phyloP scores from a whole-genome alignment of 2,113 vertebrate species.

The Dasyprocta punctata region DNA sequence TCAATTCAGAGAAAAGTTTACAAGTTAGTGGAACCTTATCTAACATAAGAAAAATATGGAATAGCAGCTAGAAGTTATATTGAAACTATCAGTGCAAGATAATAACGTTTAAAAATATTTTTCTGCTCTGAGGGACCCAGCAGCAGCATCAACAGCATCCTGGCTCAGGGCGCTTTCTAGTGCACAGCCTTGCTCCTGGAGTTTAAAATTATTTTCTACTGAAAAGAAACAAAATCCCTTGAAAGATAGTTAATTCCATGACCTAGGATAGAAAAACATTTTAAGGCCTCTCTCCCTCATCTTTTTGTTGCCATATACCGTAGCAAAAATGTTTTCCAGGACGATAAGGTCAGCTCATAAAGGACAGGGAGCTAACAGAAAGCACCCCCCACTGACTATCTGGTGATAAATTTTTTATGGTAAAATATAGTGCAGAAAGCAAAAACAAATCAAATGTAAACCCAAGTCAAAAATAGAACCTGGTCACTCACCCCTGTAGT shows the following conservation, averaged over 20 bases:
- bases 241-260: neutral
- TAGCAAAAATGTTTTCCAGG: conserved; percentile 22
- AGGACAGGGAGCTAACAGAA: neutral
- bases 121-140: neutral
- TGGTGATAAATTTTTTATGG: neutral
- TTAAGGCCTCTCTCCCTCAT: conserved; percentile 13
- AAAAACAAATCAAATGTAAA: neutral
- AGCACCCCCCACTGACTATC: neutral
- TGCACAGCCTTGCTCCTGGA: too few species aligned
- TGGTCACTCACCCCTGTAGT: neutral
- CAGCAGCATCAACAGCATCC: neutral
- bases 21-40: conserved; percentile 6
- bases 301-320: neutral
- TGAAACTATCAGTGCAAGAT: conserved; percentile 22
- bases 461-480: neutral
- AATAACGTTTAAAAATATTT: neutral
- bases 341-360: neutral
- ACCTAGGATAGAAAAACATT: neutral
- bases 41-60: neutral
- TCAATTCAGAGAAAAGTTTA: neutral
- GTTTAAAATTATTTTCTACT: neutral
- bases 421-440: neutral
- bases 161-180: neutral
- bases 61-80: neutral
- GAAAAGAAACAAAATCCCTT: neutral